Percentiles rank a stretch among this genome's conserved stretches.
These are phyloP conservation scores for Oryzaephilus surinamensis DNA, from an alignment of 1,140 invertebrate genomes.

Conservation along the genomic window DNA sequence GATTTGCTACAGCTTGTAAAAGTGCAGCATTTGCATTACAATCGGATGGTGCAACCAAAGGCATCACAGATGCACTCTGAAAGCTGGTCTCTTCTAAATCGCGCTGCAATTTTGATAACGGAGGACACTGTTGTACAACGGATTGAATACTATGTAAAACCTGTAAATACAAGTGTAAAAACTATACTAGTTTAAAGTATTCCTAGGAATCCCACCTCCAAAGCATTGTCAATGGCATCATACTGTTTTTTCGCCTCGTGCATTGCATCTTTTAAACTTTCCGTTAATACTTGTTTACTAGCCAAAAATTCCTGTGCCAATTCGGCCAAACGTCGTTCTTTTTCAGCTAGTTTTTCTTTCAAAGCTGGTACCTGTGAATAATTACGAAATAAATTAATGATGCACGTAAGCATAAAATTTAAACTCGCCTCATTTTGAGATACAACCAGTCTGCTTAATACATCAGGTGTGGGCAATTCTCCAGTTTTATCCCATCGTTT, in stretches of 20 bases:
- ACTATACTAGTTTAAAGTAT: conserved; percentile 1
- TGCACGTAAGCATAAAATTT: conserved; percentile 1
- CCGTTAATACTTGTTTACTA: conserved; percentile 33
- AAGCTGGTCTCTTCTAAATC: conserved; percentile 39
- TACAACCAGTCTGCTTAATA: conserved; percentile 29
- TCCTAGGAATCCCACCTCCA: conserved; percentile 31
- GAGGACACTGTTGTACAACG: conserved; percentile 36
- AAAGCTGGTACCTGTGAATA: conserved; percentile 24
- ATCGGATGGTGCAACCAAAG: conserved; percentile 31
- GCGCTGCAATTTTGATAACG: conserved; percentile 34
- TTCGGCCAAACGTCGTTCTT: conserved; percentile 35
- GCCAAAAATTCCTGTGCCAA: conserved; percentile 30
- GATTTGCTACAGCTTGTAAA: conserved; percentile 25
- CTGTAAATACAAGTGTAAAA: conserved; percentile 22
- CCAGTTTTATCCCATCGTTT: conserved; percentile 31
- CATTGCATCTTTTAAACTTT: conserved; percentile 36
- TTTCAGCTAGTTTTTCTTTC: conserved; percentile 32
- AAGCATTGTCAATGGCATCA: conserved; percentile 37
- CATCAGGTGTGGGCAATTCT: conserved; percentile 28
- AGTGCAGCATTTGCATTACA: conserved; percentile 36
- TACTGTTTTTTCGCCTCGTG: conserved; percentile 38
- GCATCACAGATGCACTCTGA: conserved; percentile 32
- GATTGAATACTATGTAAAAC: conserved; percentile 35
- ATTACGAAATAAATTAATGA: conserved; percentile 9
- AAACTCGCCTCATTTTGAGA: conserved; percentile 30